Conservation (phyloP, 2,113 vertebrate genomes). For the Callopanchax toddi region DNA sequence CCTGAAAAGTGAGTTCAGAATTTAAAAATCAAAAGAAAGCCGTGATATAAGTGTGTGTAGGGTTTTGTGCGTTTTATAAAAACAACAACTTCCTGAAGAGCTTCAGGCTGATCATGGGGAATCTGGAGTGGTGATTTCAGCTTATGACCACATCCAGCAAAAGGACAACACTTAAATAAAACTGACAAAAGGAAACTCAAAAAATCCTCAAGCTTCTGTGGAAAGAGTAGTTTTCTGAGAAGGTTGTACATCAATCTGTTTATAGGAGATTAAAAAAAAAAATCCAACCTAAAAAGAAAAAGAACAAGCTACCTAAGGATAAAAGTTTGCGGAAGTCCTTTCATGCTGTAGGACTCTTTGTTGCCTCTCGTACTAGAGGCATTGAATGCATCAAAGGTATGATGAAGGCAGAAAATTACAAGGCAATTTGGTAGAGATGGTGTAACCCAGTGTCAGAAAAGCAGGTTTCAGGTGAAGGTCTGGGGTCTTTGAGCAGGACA, state of each 20-base stretch:
- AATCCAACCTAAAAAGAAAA: neutral
- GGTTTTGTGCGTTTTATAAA: too few species aligned
- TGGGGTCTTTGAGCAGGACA: neutral
- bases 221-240: neutral
- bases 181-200: neutral
- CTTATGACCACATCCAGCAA: neutral
- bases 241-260: neutral
- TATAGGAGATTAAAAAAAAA: neutral
- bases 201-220: neutral
- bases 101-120: neutral
- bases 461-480: neutral
- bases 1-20: neutral
- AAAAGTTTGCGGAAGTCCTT: neutral
- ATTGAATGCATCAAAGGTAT: slow-evolving; percentile 2
- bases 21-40: neutral
- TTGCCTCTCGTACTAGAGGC: neutral
- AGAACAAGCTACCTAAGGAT: too few species aligned
- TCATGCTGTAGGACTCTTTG: neutral
- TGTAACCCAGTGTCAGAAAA: neutral
- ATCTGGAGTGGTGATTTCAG: neutral
- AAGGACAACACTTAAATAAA: neutral
- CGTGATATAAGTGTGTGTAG: too few species aligned
- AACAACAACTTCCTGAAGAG: too few species aligned
- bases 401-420: neutral
- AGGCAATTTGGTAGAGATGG: neutral